A percentile compares a stretch with the other conserved stretches of the same genome.
phyloP scores from a whole-genome alignment of 2,888 invertebrate species.

The Cataglyphis cursor region DNA sequence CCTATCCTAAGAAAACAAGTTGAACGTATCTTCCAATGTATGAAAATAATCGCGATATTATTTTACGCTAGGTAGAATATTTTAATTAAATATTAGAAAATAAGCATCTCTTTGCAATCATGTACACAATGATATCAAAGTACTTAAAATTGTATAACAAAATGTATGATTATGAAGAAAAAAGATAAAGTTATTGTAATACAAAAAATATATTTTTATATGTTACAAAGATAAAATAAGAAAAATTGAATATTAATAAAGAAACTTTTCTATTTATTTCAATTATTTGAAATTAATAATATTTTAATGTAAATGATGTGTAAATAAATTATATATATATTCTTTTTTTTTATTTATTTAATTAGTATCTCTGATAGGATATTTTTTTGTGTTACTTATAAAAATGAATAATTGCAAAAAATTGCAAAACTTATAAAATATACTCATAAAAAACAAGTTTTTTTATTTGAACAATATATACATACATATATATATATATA shows the following conservation, averaged over 20 bases:
- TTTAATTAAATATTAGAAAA: not conserved
- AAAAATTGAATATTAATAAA: not conserved
- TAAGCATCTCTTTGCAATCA: not conserved
- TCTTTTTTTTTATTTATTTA: not conserved
- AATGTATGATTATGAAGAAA: not conserved
- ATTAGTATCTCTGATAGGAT: not conserved
- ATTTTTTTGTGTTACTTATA: not conserved
- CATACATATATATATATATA: too few species aligned
- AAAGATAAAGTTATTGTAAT: not conserved
- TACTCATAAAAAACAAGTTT: not conserved
- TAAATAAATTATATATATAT: not conserved
- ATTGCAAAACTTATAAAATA: not conserved
- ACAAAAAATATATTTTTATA: not conserved
- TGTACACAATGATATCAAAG: not conserved
- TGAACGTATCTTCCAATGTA: not conserved
- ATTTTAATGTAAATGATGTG: not conserved
- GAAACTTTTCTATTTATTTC: not conserved
- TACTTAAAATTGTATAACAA: slow-evolving; percentile 6
- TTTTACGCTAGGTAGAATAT: not conserved
- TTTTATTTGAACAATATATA: not conserved
- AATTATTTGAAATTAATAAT: not conserved
- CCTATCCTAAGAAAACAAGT: slow-evolving; percentile 17
- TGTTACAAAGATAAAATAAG: slow-evolving; percentile 13
- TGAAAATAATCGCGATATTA: slow-evolving; percentile 4
- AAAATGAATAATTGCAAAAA: not conserved